Conservation (phyloP, 2,888 invertebrate genomes). For the Ophraella communa region DNA sequence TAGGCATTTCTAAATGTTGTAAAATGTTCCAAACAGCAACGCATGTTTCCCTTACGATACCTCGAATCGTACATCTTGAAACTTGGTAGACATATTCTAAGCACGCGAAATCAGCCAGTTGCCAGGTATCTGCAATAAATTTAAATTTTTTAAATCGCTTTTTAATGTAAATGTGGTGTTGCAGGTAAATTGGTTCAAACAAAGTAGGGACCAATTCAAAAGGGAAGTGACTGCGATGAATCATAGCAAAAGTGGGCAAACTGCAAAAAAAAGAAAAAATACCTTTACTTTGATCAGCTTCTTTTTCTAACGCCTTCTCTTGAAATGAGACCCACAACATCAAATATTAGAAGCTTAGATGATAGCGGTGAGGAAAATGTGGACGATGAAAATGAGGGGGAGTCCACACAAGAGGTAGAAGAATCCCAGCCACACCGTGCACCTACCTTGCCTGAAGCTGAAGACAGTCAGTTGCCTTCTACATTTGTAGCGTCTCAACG, state of each 20-base stretch:
- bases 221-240: not conserved
- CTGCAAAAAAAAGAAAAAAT: not conserved
- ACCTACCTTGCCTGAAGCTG: not conserved
- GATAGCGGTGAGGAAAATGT: constrained; percentile 7
- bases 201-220: not conserved
- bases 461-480: constrained; percentile 12
- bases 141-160: not conserved
- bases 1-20: constrained; percentile 4
- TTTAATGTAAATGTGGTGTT: not conserved
- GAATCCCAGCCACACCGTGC: constrained; percentile 5
- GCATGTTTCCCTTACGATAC: not conserved
- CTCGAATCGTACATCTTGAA: not conserved
- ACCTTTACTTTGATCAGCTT: not conserved
- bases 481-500: constrained; percentile 7
- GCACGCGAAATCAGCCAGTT: not conserved
- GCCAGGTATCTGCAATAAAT: not conserved
- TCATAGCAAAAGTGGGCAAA: not conserved
- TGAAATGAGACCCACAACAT: constrained; percentile 6
- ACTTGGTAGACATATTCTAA: not conserved
- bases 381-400: constrained; percentile 8
- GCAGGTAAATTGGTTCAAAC: not conserved
- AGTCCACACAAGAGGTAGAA: constrained; percentile 7
- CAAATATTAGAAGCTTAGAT: constrained; percentile 5
- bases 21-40: not conserved
- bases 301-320: constrained; percentile 6